Percentiles rank a stretch among this genome's conserved stretches.
phyloP scores from a whole-genome alignment of 1,140 invertebrate species.

The Drosophila repleta region DNA sequence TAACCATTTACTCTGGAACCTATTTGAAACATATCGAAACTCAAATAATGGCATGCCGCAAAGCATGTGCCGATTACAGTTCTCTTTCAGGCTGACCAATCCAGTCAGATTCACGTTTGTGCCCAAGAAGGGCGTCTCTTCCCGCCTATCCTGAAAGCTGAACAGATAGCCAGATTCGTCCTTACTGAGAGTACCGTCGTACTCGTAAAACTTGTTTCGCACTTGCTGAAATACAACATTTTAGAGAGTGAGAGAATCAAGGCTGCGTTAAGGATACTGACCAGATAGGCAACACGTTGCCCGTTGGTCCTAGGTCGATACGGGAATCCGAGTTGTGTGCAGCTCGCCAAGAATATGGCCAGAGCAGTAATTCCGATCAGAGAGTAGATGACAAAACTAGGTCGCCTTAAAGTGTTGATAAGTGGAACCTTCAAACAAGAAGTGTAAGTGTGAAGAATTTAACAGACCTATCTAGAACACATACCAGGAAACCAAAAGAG shows the following conservation, averaged over 20 bases:
- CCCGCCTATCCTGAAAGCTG: constrained; percentile 89
- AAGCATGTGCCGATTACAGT: constrained; percentile 88
- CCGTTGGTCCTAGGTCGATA: constrained; percentile 88
- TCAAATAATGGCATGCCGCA: constrained; percentile 90
- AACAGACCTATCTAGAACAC: constrained; percentile 12
- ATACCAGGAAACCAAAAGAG: constrained; percentile 67
- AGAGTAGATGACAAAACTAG: constrained; percentile 51
- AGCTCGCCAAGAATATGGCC: constrained; percentile 85
- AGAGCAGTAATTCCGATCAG: constrained; percentile 84
- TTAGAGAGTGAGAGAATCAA: neutral
- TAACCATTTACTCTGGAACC: constrained; percentile 53
- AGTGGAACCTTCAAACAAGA: constrained; percentile 52
- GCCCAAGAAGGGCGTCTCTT: constrained; percentile 85
- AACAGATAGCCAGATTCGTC: constrained; percentile 89
- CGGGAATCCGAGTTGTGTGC: constrained; percentile 90
- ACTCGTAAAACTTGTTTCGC: constrained; percentile 86
- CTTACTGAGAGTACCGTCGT: constrained; percentile 84
- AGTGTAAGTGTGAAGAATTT: neutral
- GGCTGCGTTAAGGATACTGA: constrained; percentile 82
- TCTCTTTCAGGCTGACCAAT: constrained; percentile 85
- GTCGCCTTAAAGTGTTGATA: constrained; percentile 67
- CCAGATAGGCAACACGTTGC: constrained; percentile 88
- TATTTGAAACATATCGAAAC: constrained; percentile 79
- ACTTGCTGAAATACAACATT: constrained; percentile 85
- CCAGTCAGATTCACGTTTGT: constrained; percentile 83